Percentiles rank a stretch among this genome's conserved stretches.
phyloP scores from a whole-genome alignment of 2,113 vertebrate genomes.

The Brachirus orientalis region DNA sequence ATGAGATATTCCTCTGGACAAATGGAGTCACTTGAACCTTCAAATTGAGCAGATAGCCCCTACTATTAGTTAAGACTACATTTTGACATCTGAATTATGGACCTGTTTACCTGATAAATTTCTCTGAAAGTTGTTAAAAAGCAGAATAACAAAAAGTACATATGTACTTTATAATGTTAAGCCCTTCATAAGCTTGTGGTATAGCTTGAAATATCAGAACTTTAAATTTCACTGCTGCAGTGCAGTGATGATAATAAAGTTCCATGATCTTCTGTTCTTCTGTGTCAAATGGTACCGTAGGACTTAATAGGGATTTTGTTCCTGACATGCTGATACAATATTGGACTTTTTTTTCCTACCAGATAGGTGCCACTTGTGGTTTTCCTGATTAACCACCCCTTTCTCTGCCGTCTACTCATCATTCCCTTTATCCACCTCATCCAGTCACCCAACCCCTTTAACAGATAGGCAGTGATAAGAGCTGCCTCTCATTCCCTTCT shows the following conservation, averaged over 20 bases:
- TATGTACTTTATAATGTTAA: conserved; percentile 31
- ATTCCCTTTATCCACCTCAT: conserved; percentile 24
- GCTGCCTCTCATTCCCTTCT: conserved; percentile 18
- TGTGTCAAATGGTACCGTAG: neutral
- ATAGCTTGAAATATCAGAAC: conserved; percentile 27
- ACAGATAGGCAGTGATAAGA: conserved; percentile 61
- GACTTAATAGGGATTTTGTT: conserved; percentile 34
- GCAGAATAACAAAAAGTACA: conserved; percentile 41
- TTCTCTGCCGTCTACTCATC: conserved; percentile 38
- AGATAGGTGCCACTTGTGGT: conserved; percentile 17
- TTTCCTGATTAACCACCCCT: conserved; percentile 59
- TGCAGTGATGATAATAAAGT: conserved; percentile 20
- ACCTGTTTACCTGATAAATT: conserved; percentile 4
- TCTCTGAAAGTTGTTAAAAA: conserved; percentile 32
- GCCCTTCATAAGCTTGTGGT: conserved; percentile 18
- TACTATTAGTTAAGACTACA: neutral
- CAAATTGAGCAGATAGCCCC: neutral
- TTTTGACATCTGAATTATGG: conserved; percentile 26
- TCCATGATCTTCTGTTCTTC: conserved; percentile 14
- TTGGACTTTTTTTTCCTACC: conserved; percentile 31
- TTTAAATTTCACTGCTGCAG: conserved; percentile 14
- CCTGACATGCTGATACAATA: conserved; percentile 27
- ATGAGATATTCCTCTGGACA: conserved; percentile 3
- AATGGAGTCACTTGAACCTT: neutral
- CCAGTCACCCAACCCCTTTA: conserved; percentile 46